Conservation (phyloP, 2,113 vertebrate genomes). For the Copsychus sechellarum region DNA sequence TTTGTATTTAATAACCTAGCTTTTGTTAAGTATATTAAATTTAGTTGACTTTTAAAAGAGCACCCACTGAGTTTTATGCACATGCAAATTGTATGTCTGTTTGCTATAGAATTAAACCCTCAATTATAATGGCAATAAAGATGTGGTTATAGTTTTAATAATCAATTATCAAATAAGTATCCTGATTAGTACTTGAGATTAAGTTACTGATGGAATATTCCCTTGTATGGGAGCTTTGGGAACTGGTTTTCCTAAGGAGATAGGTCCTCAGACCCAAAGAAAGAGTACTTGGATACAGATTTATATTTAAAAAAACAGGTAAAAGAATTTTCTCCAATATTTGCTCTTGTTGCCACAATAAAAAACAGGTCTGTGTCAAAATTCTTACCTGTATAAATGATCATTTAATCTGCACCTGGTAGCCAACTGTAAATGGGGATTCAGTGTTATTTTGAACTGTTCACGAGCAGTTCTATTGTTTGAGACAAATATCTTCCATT, state of each 20-base stretch:
- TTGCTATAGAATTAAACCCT: slow-evolving; percentile 45
- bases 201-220: slow-evolving; percentile 13
- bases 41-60: slow-evolving; percentile 45
- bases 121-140: slow-evolving; percentile 51
- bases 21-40: slow-evolving; percentile 66
- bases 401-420: background rate
- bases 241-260: background rate
- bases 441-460: background rate
- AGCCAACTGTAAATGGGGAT: background rate
- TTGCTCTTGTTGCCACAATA: background rate
- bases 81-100: slow-evolving; percentile 54
- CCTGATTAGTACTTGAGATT: slow-evolving; percentile 35
- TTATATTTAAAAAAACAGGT: background rate
- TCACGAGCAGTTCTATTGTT: background rate
- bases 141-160: slow-evolving; percentile 59
- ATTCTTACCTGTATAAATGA: background rate
- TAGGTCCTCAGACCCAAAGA: background rate
- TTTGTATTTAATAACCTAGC: slow-evolving; percentile 51
- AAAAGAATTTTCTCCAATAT: background rate
- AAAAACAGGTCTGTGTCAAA: background rate
- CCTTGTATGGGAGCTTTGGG: background rate
- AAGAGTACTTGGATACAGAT: background rate
- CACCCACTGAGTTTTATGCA: slow-evolving; percentile 53
- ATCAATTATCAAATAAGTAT: slow-evolving; percentile 54
- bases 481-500: background rate